These are phyloP conservation scores for Aphrophora alni DNA, from an alignment of 2,888 invertebrate species.

Conservation along the genomic window DNA sequence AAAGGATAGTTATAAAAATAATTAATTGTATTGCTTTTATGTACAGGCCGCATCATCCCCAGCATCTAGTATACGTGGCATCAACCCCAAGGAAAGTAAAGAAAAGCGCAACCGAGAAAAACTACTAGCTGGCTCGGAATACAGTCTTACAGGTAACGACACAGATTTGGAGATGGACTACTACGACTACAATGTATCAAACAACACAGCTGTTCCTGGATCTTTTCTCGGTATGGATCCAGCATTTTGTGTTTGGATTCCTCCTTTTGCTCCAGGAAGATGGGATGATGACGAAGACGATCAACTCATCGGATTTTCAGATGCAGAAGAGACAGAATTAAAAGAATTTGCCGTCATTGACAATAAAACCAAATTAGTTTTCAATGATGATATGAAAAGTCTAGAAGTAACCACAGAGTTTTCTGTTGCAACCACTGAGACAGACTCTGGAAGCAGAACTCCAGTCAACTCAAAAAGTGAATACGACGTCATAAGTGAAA, in stretches of 20 bases:
- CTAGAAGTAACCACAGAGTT: conserved; percentile 33
- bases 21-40: no score
- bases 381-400: not conserved
- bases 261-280: conserved; percentile 62
- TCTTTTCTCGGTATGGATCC: conserved; percentile 90
- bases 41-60: conserved; percentile 60
- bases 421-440: conserved; percentile 14
- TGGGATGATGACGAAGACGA: conserved; percentile 52
- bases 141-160: conserved; percentile 75
- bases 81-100: conserved; percentile 75
- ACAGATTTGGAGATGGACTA: conserved; percentile 84
- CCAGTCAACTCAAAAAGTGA: conserved; percentile 27
- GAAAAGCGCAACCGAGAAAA: conserved; percentile 78
- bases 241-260: conserved; percentile 86
- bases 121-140: conserved; percentile 75
- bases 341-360: not conserved
- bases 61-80: conserved; percentile 68
- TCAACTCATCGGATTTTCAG: conserved; percentile 11
- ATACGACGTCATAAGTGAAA: conserved; percentile 30
- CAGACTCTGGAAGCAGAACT: conserved; percentile 30
- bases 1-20: no score
- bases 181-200: conserved; percentile 87
- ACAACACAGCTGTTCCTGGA: conserved; percentile 70
- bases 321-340: conserved; percentile 23
- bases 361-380: not conserved